A percentile compares a stretch with the other conserved stretches of the same genome.
These are phyloP conservation scores for Thymelicus sylvestris DNA, from an alignment of 2,888 invertebrate genomes.

Conservation along the genomic window DNA sequence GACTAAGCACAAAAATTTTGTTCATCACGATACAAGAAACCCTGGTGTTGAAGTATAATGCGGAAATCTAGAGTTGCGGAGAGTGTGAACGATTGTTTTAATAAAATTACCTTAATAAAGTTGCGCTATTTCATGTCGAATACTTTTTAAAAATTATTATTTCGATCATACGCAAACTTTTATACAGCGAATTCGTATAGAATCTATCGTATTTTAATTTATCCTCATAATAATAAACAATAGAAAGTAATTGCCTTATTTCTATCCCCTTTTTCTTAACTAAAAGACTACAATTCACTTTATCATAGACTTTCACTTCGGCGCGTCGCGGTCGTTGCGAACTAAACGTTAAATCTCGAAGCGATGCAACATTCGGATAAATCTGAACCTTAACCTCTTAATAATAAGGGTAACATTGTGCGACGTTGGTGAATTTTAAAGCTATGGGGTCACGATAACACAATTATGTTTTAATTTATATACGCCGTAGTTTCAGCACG, in stretches of 20 bases:
- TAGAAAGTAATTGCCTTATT: constrained; percentile 42
- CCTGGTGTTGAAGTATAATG: no score
- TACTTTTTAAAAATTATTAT: no score
- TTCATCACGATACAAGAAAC: no score
- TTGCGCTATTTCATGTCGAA: no score
- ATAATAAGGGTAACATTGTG: background rate
- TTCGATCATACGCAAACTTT: background rate
- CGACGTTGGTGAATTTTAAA: constrained; percentile 48
- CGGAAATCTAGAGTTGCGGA: no score
- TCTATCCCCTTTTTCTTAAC: constrained; percentile 40
- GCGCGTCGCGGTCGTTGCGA: constrained; percentile 57
- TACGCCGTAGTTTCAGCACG: constrained; percentile 73
- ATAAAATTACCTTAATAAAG: no score
- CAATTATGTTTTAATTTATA: constrained; percentile 85
- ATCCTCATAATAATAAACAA: constrained; percentile 24
- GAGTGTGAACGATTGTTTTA: no score
- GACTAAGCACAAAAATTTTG: no score
- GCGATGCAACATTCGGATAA: background rate
- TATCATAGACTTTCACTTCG: constrained; percentile 51
- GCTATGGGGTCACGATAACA: constrained; percentile 81
- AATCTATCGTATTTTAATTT: background rate
- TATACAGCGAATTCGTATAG: background rate
- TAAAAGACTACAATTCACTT: constrained; percentile 36
- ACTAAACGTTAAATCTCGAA: constrained; percentile 54
- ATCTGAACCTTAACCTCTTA: background rate